Conservation (phyloP, 1,140 invertebrate genomes). For the Diabrotica undecimpunctata region DNA sequence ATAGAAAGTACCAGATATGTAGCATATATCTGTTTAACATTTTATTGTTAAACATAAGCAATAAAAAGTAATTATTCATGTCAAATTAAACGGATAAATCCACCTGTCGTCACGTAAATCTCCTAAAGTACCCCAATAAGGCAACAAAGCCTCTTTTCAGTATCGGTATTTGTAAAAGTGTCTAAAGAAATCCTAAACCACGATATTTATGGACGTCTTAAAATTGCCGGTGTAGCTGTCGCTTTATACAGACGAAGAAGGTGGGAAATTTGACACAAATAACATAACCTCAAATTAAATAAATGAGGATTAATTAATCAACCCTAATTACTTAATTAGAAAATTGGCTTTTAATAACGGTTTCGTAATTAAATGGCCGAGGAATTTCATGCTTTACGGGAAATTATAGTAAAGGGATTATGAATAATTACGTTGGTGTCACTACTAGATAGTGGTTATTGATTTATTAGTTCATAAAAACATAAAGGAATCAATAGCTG, state of each 20-base stretch:
- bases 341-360: slow-evolving; percentile 24
- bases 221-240: background rate
- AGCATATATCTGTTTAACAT: no score
- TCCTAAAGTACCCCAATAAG: no score
- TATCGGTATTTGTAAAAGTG: no score
- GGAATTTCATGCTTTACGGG: slow-evolving; percentile 6
- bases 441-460: background rate
- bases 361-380: slow-evolving; percentile 6
- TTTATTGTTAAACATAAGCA: no score
- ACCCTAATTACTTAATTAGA: slow-evolving; percentile 29
- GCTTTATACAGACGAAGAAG: slow-evolving; percentile 1
- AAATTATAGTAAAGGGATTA: slow-evolving; percentile 1
- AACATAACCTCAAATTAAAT: slow-evolving; percentile 26
- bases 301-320: slow-evolving; percentile 26
- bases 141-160: no score
- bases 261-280: slow-evolving; percentile 27
- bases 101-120: no score
- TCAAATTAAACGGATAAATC: no score
- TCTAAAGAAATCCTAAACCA: no score
- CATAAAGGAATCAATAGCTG: no score
- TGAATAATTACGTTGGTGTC: background rate
- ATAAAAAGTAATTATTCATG: no score
- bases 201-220: no score
- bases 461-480: background rate
- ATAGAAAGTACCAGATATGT: no score